Base-by-base conservation (phyloP, 2,888 invertebrate genomes). In the Himalopsyche tibetana region DNA sequence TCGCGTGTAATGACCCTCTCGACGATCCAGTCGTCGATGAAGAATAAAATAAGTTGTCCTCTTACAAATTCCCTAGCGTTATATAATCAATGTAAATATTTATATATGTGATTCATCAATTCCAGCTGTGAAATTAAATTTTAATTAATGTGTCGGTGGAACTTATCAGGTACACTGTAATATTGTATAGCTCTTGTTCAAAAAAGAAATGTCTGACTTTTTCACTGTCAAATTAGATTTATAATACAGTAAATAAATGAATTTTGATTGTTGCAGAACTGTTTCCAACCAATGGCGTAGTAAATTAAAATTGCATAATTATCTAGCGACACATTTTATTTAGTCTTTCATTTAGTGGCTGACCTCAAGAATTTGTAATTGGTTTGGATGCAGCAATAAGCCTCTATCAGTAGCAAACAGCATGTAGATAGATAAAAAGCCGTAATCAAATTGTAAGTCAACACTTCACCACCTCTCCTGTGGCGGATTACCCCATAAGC, bases 1-100 rank as follows among this genome's bases (percentile, higher is more conserved):
- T 88, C 36, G 80, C 82, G 55, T 87, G 88, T 56, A 74, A 51
- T 56, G 87, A 83, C 19, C 63, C 80, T 17, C 80, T n/a, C 28
- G 84, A 86, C 6, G 55, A 83, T 42, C 28, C 80, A 19, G 15
- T 80, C 42, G 51, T 55, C 40, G 74, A 83, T 69, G 87, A 87
- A 36, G 80, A 82, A 56, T 83, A 85, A 74, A 55, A 56, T 42
- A 40, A 36, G 51, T 15, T n/a, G 11, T 6, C 42, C 38, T 38
- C n/a, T 80, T 36, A 11, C n/a, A 38, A 42, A 38, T 36, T n/a
- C 19, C 42, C 42, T 80, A 80, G 40, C 42, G 8, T 81, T 15
- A 81, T 81, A n/a, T 40, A 45, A 51, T 19, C 19, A 42, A 56
- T 55, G 42, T 56, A 80, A 36, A 40, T 84, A 56, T 56, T 55